These are phyloP conservation scores for Protomyctophum bolini DNA, from an alignment of 2,113 vertebrate genomes.

Conservation along the genomic window DNA sequence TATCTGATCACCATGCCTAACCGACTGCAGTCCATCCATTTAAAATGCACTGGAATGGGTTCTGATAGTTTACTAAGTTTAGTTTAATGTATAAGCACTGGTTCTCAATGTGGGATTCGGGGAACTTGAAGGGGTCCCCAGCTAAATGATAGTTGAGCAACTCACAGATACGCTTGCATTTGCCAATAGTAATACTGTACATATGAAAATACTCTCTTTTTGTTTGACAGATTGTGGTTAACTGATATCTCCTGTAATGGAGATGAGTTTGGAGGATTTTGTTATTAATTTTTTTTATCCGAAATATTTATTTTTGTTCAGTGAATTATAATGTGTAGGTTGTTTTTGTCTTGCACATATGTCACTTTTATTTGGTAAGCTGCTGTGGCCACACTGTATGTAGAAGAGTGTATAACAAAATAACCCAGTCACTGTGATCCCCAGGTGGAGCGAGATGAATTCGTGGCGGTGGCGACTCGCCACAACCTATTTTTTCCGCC, in stretches of 20 bases:
- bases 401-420: slow-evolving; percentile 26
- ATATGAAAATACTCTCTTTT: background rate
- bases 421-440: slow-evolving; percentile 33
- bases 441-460: no score
- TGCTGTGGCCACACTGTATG: slow-evolving; percentile 42
- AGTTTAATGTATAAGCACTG: background rate
- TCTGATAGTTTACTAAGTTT: slow-evolving; percentile 14
- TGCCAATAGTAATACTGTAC: background rate
- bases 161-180: background rate
- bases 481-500: no score
- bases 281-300: background rate
- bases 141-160: no score
- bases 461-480: no score
- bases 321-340: slow-evolving; percentile 3
- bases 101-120: no score
- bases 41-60: slow-evolving; percentile 47
- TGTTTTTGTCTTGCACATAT: slow-evolving; percentile 17
- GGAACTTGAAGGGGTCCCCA: no score
- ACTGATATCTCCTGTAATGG: no score
- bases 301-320: background rate
- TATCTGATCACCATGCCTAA: slow-evolving; percentile 23
- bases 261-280: no score
- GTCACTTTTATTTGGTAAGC: slow-evolving; percentile 50
- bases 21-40: background rate
- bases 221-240: no score